Evolutionary conservation across 2,888 invertebrate genomes (phyloP), one percentile per base, ranked within the genome.

Genomic region (Erynnis tages): DNA sequence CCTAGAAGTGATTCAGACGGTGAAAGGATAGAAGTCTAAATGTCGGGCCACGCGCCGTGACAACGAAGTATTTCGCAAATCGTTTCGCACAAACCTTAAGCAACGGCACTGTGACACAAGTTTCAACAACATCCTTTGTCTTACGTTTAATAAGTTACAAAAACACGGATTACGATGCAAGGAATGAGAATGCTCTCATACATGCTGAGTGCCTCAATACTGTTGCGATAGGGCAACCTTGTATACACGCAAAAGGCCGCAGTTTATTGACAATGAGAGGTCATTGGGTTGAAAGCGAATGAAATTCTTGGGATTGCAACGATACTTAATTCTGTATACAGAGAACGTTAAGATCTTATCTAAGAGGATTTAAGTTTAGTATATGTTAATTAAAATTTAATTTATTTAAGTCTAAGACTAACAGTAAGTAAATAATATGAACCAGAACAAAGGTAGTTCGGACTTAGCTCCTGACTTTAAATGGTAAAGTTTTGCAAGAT

Each of bases 1-100:
- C 41, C 57, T 57, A 45, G 41, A 16, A 32, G 2, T 54, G 46
- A 43, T 10, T 27, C 48, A 54, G 54, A 53, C 69, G 77, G 82
- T 85, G 83, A 84, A 85, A 84, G 84, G 81, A 79, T 69, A 72
- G 66, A 67, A 72, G 73, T 72, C 71, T 64, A 72, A 83, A 82
- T 81, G 79, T 82, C 83, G 79, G 67, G 67, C 69, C 67, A 65
- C 63, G 58, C 66, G 66, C 79, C 81, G 83, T 82, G 81, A 80
- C 74, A 67, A 60, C 60, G 56, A 65, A 17, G 65, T 61, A 71
- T 88, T 84, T 85, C 84, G 86, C 76, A 86, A 87, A 82, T 62
- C 68, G 64, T 66, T 71, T 62, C 76, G 76, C 79, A 72, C 76
- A 69, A 67, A 64, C 58, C 57, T 69, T 81, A 64, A 58, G 81